Evolutionary conservation across 1,140 invertebrate genomes (phyloP), one percentile per base, ranked within the genome.

Genomic region (Drosophila fuyamai): DNA sequence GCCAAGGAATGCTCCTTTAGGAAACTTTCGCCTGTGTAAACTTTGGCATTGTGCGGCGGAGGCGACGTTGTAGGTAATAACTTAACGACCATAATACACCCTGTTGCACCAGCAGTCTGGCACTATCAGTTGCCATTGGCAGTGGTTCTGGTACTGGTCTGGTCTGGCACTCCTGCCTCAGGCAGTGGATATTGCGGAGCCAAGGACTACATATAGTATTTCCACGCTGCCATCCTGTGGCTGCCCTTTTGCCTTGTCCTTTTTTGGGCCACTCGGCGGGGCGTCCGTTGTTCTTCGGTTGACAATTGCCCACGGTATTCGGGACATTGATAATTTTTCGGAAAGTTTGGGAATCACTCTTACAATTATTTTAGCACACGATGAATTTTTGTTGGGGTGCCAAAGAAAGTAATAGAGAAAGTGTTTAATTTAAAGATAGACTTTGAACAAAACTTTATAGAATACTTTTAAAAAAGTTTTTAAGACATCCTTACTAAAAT

Each of bases 41-140:
- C 84, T 89, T 89, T 81, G 84, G 61, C 84, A 81, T 89, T 89
- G 84, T 89, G 61, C 47, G 40, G 72, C 47, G 40, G 9, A 40
- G 55, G 40, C 76, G 81, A 53, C 82, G 74, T 62, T 76, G 63
- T 81, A 89, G 81, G 80, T 89, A 89, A 89, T 89, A 89, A 89
- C 84, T 89, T 89, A 89, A 89, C 84, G 84, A 84, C 85, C 85
- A 89, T 89, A 89, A 89, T 89, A 90, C 84, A 89, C 84, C 84
- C 84, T 89, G 84, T 89, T 89, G 84, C 84, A 80, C 81, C 73
- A 61, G 41, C 38, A 54, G 62, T 58, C 67, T 70, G 63, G 63
- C 68, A 58, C 66, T 74, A 63, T 73, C 58, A 43, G 50, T 73
- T 54, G 66, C 66, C 41, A 44, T 32, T 18, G 40, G 29, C 27